phyloP scores from a whole-genome alignment of 1,140 invertebrate genomes.

The Habropoda laboriosa region DNA sequence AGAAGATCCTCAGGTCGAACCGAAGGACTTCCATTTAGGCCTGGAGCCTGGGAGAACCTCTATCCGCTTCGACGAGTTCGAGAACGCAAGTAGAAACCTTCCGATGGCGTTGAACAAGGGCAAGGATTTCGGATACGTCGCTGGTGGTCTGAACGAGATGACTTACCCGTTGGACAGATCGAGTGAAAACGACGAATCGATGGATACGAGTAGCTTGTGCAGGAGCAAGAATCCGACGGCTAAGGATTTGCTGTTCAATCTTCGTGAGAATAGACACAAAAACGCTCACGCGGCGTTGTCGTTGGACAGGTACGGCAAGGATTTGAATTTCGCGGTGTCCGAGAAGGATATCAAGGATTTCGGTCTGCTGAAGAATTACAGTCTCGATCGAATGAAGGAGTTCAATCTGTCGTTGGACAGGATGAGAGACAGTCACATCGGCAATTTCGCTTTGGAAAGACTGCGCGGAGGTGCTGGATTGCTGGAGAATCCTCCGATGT shows the following conservation, averaged over 20 bases:
- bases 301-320: constrained; percentile 55
- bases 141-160: constrained; percentile 47
- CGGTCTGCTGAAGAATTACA: constrained; percentile 69
- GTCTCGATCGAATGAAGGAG: constrained; percentile 69
- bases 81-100: constrained; percentile 50
- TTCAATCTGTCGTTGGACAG: constrained; percentile 68
- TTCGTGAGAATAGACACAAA: constrained; percentile 65
- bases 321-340: constrained; percentile 55
- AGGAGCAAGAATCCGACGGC: constrained; percentile 61
- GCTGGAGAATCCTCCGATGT: constrained; percentile 64
- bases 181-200: constrained; percentile 60
- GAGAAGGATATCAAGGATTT: constrained; percentile 69
- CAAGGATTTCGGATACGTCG: constrained; percentile 62
- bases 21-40: constrained; percentile 59
- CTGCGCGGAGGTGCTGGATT: constrained; percentile 57
- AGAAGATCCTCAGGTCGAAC: constrained; percentile 46
- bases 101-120: constrained; percentile 67
- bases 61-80: constrained; percentile 62
- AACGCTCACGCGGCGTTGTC: constrained; percentile 58
- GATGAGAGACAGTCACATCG: constrained; percentile 65
- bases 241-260: constrained; percentile 68
- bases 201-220: constrained; percentile 47
- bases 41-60: constrained; percentile 47
- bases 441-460: constrained; percentile 63
- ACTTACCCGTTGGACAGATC: constrained; percentile 63